Base-by-base conservation (phyloP, 2,888 invertebrate genomes). In the Archips xylosteana region DNA sequence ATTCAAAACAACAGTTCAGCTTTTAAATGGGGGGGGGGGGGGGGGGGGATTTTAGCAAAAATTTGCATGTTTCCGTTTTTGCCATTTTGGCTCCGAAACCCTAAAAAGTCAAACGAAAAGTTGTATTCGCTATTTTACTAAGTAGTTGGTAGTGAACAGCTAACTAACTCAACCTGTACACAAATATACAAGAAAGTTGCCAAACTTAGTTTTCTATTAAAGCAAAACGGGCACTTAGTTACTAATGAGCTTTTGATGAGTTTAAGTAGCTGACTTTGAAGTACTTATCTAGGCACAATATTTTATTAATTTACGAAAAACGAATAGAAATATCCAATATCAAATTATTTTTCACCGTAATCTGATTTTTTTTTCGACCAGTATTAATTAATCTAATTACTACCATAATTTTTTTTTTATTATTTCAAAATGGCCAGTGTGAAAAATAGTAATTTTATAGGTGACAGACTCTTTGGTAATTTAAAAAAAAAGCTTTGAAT, bases 241-340 rank as follows among this genome's bases (percentile, higher is more conserved):
- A 36, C 63, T 68, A 68, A 73, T 64, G 68, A 42, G 32, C 32
- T 57, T 69, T 47, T 51, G 34, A 69, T 32, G 63, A 64, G 47
- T 69, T 64, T 45, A 65, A 71, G 36, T 61, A 15, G n/a, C n/a
- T 49, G 57, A 68, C 72, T 59, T 73, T 73, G 68, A 69, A 64
- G 63, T 60, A 68, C 63, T 68, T 42, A 73, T n/a, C n/a, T 49
- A 15, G 36, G 42, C 15, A 15, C 15, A 4, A 51, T 6, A 54
- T 23, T 54, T 49, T 49, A n/a, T 49, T 45, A 45, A 45, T 23
- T 1, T 23, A 23, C 23, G 12, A 45, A 45, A 45, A 45, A 0
- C 8, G 10, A 10, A 45, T 2, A 0, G 8, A 9, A 45, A 45
- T 8, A 10, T 2, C 45, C 1, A 49, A 12, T 2, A 45, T 2